Percentiles rank a stretch among this genome's conserved stretches.
Evolutionary conservation across 2,888 invertebrate species (phyloP).

Genomic region (Arenicola marina): DNA sequence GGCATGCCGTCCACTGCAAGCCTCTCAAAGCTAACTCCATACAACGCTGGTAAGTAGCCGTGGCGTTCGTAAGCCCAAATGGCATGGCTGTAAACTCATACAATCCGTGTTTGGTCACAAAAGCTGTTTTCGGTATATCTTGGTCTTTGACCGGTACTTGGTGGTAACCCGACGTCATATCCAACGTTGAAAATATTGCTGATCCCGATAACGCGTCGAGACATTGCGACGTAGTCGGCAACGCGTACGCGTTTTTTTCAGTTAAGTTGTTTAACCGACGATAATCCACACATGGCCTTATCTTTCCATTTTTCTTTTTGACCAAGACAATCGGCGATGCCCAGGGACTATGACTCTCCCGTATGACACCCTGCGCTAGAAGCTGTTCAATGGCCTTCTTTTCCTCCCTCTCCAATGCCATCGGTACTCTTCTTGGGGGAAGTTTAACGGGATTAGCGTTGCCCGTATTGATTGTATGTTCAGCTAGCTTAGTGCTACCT

Average conservation of each 20-base stretch:
- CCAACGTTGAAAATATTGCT: slow-evolving; percentile 28
- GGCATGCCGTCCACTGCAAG: neutral
- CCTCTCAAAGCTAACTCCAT: slow-evolving; percentile 6
- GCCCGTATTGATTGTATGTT: neutral
- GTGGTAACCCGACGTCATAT: slow-evolving; percentile 35
- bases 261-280: slow-evolving; percentile 20
- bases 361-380: slow-evolving; percentile 9
- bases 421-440: neutral
- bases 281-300: slow-evolving; percentile 29
- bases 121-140: slow-evolving; percentile 16
- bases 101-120: slow-evolving; percentile 3
- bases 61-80: too few relatives aligned
- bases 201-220: slow-evolving; percentile 32
- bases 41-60: slow-evolving; percentile 12
- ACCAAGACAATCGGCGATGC: slow-evolving; percentile 16
- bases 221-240: slow-evolving; percentile 16
- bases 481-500: neutral
- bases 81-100: slow-evolving; percentile 10
- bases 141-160: slow-evolving; percentile 27
- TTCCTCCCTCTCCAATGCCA: neutral
- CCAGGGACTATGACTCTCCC: slow-evolving; percentile 9
- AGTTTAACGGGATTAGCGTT: neutral
- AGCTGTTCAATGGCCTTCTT: slow-evolving; percentile 1
- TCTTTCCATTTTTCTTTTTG: slow-evolving; percentile 19
- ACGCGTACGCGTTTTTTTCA: too few relatives aligned